A percentile compares a stretch with the other conserved stretches of the same genome.
These are phyloP conservation scores for Itoplectis maculator DNA, from an alignment of 2,888 invertebrate species.

Conservation along the genomic window DNA sequence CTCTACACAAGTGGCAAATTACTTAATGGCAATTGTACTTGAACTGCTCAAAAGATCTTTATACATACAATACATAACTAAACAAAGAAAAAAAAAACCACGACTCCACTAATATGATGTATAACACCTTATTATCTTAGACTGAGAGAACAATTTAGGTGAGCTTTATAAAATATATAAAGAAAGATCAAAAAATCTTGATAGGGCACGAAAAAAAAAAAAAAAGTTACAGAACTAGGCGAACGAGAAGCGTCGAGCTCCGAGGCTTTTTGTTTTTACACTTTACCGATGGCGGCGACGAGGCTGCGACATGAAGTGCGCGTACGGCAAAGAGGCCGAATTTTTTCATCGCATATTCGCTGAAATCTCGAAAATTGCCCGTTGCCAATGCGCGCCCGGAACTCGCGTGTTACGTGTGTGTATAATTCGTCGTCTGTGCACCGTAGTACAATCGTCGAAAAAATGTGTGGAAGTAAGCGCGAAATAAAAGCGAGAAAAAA, in stretches of 20 bases:
- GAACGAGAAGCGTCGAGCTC: conserved; percentile 12
- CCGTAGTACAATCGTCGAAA: conserved; percentile 43
- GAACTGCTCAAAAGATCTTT: conserved; percentile 68
- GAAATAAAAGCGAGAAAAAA: conserved; percentile 23
- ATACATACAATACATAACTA: conserved; percentile 46
- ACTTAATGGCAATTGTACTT: conserved; percentile 67
- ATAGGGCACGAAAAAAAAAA: conserved; percentile 36
- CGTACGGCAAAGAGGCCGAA: conserved; percentile 9
- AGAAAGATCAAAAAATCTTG: conserved; percentile 47
- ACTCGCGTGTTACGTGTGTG: conserved; percentile 37
- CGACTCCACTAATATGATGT: conserved; percentile 48
- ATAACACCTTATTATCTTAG: conserved; percentile 63
- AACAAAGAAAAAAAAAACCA: conserved; percentile 42
- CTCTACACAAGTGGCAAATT: conserved; percentile 61
- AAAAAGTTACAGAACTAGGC: conserved; percentile 4
- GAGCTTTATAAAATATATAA: conserved; percentile 60
- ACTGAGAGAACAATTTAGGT: conserved; percentile 55
- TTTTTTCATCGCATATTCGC: background rate
- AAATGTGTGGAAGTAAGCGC: conserved; percentile 5
- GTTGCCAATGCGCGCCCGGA: background rate
- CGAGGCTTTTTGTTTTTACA: conserved; percentile 45
- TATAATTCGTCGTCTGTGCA: conserved; percentile 27
- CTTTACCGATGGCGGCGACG: conserved; percentile 8
- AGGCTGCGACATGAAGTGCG: conserved; percentile 43
- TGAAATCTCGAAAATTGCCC: conserved; percentile 13